These are phyloP conservation scores for Carcharodon carcharias DNA, from an alignment of 2,797 vertebrate species.

Conservation along the genomic window DNA sequence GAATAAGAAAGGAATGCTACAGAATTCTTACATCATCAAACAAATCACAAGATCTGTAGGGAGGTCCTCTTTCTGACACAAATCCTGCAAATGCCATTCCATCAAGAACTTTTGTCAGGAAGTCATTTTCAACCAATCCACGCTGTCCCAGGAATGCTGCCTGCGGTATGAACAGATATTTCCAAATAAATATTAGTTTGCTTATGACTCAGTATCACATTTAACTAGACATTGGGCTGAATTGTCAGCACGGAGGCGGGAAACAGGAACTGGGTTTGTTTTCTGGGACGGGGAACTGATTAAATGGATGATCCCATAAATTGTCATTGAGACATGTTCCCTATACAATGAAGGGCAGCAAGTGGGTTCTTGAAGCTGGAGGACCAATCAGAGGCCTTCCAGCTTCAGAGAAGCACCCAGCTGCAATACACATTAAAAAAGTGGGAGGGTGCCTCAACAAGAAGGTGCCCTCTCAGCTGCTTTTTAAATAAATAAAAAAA, in stretches of 20 bases:
- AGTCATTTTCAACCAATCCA: conserved; percentile 93
- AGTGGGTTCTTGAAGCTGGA: too few species aligned
- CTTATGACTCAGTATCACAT: neutral
- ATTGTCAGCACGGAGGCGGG: neutral
- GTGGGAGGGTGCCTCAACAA: too few species aligned
- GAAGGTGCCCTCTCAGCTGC: too few species aligned
- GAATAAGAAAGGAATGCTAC: neutral
- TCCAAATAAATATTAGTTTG: conserved; percentile 10
- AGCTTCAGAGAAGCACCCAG: too few species aligned
- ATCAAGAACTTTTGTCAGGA: conserved; percentile 92
- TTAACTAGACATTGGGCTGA: neutral
- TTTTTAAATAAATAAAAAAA: too few species aligned
- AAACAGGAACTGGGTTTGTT: neutral
- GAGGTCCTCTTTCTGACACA: conserved; percentile 92
- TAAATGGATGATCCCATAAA: too few species aligned
- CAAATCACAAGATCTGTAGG: conserved; percentile 89
- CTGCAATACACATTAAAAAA: too few species aligned
- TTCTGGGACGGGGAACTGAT: neutral
- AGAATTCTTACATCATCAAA: conserved; percentile 82
- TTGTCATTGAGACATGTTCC: too few species aligned
- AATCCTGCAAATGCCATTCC: conserved; percentile 98
- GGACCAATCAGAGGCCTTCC: too few species aligned
- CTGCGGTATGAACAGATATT: conserved; percentile 54
- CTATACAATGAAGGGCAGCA: too few species aligned
- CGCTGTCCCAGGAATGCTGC: conserved; percentile 92